These are phyloP conservation scores for Spilarctia lutea DNA, from an alignment of 2,888 invertebrate species.

Conservation along the genomic window DNA sequence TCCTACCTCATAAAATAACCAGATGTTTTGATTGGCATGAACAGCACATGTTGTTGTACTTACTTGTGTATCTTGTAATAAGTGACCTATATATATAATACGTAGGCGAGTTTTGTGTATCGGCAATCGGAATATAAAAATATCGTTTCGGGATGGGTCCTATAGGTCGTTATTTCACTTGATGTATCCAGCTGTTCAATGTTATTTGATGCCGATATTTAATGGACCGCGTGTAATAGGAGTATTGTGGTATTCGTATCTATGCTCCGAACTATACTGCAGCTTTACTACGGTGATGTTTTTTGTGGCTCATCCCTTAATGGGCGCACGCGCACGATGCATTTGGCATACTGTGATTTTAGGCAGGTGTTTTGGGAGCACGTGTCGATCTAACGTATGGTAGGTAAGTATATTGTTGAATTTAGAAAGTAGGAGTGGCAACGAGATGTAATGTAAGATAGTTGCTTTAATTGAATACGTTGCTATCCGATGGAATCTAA, in stretches of 20 bases:
- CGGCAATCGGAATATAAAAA: constrained; percentile 31
- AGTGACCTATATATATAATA: neutral
- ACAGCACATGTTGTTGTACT: neutral
- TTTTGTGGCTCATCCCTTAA: constrained; percentile 52
- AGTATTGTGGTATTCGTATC: constrained; percentile 63
- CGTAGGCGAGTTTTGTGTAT: constrained; percentile 1
- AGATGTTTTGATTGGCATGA: constrained; percentile 4
- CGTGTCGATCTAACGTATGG: constrained; percentile 40
- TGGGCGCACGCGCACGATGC: constrained; percentile 51
- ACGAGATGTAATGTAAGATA: constrained; percentile 44
- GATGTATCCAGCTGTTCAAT: constrained; percentile 76
- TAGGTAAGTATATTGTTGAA: constrained; percentile 23
- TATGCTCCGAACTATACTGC: constrained; percentile 56
- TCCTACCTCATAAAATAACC: neutral
- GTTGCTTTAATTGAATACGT: constrained; percentile 44
- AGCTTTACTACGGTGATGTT: constrained; percentile 48
- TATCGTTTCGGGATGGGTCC: constrained; percentile 30
- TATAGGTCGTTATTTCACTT: constrained; percentile 63
- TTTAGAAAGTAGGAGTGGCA: constrained; percentile 17
- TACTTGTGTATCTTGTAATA: neutral
- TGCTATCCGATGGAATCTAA: constrained; percentile 36
- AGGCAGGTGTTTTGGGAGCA: constrained; percentile 60
- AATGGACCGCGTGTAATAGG: constrained; percentile 75
- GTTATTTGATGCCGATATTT: constrained; percentile 78
- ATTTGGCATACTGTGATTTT: constrained; percentile 51